Evolutionary conservation across 2,113 vertebrate genomes (phyloP).

Genomic region (Hystrix brachyura): DNA sequence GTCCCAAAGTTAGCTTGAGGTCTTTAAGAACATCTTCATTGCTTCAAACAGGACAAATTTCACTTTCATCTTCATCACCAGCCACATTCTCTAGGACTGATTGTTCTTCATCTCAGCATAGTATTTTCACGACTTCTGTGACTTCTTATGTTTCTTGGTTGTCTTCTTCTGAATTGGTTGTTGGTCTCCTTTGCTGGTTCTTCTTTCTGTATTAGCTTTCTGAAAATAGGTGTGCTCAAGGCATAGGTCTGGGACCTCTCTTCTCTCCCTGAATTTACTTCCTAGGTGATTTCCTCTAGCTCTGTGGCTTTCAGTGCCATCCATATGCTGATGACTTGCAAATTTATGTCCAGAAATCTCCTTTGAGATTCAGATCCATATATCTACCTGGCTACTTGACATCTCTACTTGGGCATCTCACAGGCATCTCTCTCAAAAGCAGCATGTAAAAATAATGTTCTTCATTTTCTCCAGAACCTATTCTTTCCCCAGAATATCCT

Average conservation of each 20-base stretch:
- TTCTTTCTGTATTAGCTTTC: background rate
- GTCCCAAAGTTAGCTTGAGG: background rate
- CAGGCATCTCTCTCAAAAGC: conserved; percentile 13
- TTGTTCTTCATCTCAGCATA: background rate
- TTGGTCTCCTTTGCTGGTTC: background rate
- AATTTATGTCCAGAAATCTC: conserved; percentile 16
- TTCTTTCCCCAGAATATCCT: background rate
- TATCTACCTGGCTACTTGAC: conserved; percentile 34
- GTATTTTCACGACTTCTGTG: background rate
- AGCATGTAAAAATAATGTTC: conserved; percentile 13
- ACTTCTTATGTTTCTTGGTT: background rate
- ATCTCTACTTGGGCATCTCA: background rate
- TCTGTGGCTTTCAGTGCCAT: background rate
- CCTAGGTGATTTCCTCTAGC: background rate
- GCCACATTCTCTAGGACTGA: background rate
- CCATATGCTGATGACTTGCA: background rate
- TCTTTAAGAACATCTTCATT: background rate
- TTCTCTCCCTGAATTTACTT: background rate
- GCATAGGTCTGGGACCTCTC: background rate
- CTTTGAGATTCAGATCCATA: background rate
- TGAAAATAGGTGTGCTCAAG: background rate
- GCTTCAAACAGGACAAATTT: too few relatives aligned
- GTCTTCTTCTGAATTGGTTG: background rate
- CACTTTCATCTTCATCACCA: background rate
- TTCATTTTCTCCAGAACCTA: background rate